These are phyloP conservation scores for Euborellia annulipes DNA, from an alignment of 1,140 invertebrate species.

Conservation along the genomic window DNA sequence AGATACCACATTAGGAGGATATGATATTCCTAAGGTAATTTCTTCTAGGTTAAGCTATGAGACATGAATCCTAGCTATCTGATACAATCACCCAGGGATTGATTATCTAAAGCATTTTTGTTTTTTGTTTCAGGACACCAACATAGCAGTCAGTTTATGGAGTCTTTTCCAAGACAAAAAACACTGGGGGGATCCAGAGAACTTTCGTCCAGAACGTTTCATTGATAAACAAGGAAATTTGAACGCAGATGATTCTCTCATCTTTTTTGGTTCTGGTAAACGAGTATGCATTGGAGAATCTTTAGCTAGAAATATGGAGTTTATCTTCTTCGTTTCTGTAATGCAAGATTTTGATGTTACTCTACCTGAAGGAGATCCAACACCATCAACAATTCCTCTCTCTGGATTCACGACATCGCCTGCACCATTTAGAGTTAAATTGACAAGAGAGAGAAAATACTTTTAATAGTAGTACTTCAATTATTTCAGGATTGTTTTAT, in stretches of 20 bases:
- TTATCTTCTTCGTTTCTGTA: conserved; percentile 18
- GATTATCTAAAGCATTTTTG: too few species aligned
- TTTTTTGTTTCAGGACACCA: conserved; percentile 13
- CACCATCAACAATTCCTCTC: conserved; percentile 7
- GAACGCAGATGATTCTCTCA: conserved; percentile 12
- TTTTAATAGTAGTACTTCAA: too few species aligned
- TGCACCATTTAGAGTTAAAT: conserved; percentile 7
- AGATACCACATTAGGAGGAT: conserved; percentile 30
- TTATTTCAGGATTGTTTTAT: too few species aligned
- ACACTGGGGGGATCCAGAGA: conserved; percentile 24
- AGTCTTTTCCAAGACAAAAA: conserved; percentile 26
- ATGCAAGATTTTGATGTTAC: conserved; percentile 16
- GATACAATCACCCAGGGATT: conserved; percentile 29
- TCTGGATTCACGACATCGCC: conserved; percentile 11
- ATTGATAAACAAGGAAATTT: conserved; percentile 17
- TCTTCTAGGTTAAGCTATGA: conserved; percentile 31
- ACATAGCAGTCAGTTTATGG: conserved; percentile 29
- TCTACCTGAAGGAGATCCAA: conserved; percentile 9
- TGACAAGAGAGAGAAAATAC: too few species aligned
- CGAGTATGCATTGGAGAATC: conserved; percentile 20
- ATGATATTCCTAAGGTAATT: conserved; percentile 37
- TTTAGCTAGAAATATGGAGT: conserved; percentile 19
- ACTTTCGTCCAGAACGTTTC: conserved; percentile 27
- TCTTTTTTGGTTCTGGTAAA: conserved; percentile 30
- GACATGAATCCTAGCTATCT: conserved; percentile 30